Evolutionary conservation across 2,113 vertebrate species (phyloP).

Genomic region (Indri indri): DNA sequence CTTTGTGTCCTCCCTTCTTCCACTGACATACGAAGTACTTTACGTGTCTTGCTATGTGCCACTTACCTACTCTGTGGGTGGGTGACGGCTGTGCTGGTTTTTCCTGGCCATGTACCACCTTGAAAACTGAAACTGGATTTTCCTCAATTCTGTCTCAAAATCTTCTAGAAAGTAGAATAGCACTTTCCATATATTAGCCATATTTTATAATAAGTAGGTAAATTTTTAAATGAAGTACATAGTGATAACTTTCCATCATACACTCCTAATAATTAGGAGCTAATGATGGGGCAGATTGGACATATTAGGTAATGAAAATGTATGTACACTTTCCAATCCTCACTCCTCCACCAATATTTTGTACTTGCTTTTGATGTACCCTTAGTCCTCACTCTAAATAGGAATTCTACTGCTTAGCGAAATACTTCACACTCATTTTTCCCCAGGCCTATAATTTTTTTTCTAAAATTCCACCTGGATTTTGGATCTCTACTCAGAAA

Average conservation of each 20-base stretch:
- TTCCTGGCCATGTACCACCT: background rate
- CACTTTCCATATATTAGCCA: background rate
- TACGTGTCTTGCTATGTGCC: background rate
- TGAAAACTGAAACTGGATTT: background rate
- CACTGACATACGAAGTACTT: background rate
- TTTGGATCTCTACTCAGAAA: background rate
- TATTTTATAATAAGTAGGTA: background rate
- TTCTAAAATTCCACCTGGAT: background rate
- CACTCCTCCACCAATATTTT: no score
- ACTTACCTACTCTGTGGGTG: background rate
- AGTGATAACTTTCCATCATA: background rate
- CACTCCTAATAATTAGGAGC: background rate
- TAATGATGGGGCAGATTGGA: background rate
- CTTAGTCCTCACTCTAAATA: background rate
- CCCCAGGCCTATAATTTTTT: background rate
- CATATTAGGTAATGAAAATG: background rate
- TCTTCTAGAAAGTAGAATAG: background rate
- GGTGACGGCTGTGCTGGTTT: background rate
- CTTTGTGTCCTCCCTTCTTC: background rate
- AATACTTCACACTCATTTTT: background rate
- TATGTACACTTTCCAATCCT: background rate
- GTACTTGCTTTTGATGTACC: background rate
- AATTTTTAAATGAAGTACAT: background rate
- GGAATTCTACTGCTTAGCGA: background rate
- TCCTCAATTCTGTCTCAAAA: background rate